Base-by-base conservation (phyloP, 1,140 invertebrate species). In the Subanguina moxae region DNA sequence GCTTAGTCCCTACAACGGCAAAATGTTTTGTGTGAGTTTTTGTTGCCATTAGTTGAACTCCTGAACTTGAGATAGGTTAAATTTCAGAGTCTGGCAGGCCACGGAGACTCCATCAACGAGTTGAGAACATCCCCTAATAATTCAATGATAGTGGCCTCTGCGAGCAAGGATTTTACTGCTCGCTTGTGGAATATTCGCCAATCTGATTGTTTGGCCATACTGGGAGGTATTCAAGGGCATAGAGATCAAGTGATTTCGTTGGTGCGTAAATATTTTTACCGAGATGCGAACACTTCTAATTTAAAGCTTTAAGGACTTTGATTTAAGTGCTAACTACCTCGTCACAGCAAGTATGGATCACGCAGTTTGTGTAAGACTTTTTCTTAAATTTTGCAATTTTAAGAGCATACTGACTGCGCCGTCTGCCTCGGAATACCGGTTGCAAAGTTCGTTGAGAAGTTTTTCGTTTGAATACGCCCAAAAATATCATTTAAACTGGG, bases 81-180 rank as follows among this genome's bases (percentile, higher is more conserved):
- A 66, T 68, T 74, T 27, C 61, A 74, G 72, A 57, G 58, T n/a
- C 59, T 74, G 15, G 17, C 57, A 28, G 73, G 73, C 17, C 73
- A 74, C 61, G 75, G 73, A 28, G 73, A 74, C 15, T 59, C 73
- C 7, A 65, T 74, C 27, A 74, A 74, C 59, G 73, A 74, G 56
- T 52, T 74, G 27, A 30, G 73, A 25, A 74, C 73, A 0, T 74
- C 66, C 17, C 73, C 73, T 28, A 25, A 23, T 17, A 48, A 72
- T 64, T 59, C 73, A 48, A 77, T 74, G 73, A 76, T 74, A 32
- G 70, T 74, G n/a, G 73, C 73, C 11, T 74, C 73, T 15, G 73
- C 73, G 1, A 78, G 75, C 25, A 74, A 74, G 38, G 73, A 74
- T 45, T 52, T 77, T 23, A 74, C 73, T 28, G 73, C 70, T 17